phyloP scores from a whole-genome alignment of 1,140 invertebrate genomes.

The Batillaria attramentaria region DNA sequence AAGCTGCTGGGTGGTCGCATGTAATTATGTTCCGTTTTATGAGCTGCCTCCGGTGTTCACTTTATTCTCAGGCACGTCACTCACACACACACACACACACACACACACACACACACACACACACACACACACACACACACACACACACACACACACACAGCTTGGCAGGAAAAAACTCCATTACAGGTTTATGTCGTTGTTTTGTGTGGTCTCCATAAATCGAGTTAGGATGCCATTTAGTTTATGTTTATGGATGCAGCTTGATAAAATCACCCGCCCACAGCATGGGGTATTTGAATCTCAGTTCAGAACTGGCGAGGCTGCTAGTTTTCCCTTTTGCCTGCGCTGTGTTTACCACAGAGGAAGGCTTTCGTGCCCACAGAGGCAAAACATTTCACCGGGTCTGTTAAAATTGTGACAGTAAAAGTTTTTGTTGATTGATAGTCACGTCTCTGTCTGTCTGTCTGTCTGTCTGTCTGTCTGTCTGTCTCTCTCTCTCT shows the following conservation, averaged over 20 bases:
- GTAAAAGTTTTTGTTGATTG: too few species aligned
- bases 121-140: conserved; percentile 11
- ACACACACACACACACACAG: neutral
- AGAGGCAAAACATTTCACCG: too few species aligned
- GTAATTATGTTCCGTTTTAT: too few species aligned
- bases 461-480: too few species aligned
- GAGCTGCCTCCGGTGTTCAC: neutral
- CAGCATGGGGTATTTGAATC: too few species aligned
- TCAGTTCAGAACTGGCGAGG: too few species aligned
- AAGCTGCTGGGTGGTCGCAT: neutral
- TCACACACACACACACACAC: neutral
- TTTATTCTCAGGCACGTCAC: neutral
- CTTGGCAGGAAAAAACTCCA: neutral
- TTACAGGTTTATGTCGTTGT: neutral
- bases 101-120: neutral
- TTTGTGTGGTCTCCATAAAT: neutral
- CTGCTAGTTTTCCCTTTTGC: neutral
- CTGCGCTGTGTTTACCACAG: neutral
- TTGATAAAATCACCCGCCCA: neutral
- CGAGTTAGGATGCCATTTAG: neutral
- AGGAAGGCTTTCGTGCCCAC: too few species aligned
- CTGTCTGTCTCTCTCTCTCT: neutral
- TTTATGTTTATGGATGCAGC: neutral
- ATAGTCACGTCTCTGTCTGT: neutral
- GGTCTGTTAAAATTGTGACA: too few species aligned